A percentile compares a stretch with the other conserved stretches of the same genome.
These are phyloP conservation scores for Arizona elegans DNA, from an alignment of 2,113 vertebrate genomes.

Conservation along the genomic window DNA sequence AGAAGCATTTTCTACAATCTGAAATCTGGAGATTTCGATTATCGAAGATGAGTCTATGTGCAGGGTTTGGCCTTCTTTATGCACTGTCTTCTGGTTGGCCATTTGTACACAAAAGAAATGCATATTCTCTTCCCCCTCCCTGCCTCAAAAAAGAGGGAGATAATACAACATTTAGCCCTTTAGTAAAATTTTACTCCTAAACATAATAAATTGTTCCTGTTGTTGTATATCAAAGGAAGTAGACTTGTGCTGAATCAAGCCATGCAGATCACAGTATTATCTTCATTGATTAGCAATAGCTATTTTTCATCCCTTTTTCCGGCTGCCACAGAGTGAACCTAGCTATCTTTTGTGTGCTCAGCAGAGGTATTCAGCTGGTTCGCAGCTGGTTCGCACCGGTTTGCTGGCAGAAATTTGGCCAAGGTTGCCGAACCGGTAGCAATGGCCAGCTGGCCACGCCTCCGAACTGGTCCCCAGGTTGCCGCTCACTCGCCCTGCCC, in stretches of 20 bases:
- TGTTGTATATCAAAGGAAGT: not conserved
- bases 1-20: not conserved
- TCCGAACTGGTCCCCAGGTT: too few relatives aligned
- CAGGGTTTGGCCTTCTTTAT: not conserved
- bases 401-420: too few relatives aligned
- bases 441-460: too few relatives aligned
- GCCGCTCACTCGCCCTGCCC: too few relatives aligned
- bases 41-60: not conserved
- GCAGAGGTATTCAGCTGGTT: not conserved
- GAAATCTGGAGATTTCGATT: not conserved
- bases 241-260: not conserved
- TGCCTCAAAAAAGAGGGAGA: not conserved
- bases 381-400: too few relatives aligned
- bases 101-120: not conserved
- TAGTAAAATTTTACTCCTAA: not conserved
- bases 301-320: not conserved
- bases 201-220: not conserved
- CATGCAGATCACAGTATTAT: not conserved
- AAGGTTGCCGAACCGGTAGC: too few relatives aligned
- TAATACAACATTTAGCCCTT: not conserved
- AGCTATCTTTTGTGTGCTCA: not conserved
- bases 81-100: not conserved
- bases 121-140: not conserved
- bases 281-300: not conserved
- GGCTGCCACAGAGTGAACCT: not conserved